Evolutionary conservation across 2,797 vertebrate genomes (phyloP), one percentile per base, ranked within the genome.

Genomic region (Hephaestus fuliginosus): DNA sequence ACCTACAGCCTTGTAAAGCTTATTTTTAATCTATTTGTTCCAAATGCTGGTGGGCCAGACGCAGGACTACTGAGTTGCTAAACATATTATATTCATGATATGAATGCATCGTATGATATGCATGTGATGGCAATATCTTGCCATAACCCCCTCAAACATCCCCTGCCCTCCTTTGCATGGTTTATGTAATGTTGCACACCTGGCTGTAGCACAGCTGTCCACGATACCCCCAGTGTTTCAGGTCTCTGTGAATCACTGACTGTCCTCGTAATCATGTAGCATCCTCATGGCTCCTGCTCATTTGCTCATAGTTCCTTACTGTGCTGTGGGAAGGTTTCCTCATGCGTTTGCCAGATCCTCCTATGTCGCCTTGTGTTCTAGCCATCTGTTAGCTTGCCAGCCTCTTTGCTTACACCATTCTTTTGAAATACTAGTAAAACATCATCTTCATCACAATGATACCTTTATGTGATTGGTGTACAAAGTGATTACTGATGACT

Each of bases 371-470:
- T 62, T 18, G 33, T 56, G 43, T 46, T 62, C 20, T 2, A 28
- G 39, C 72, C 78, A 75, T 81, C 74, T 81, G 80, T 62, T 67
- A 25, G 14, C 56, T 36, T 33, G 22, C 41, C 48, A 15, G 48
- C n/a, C 15, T 48, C 15, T 69, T 25, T 76, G 36, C 43, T 70
- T 28, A 70, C 7, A 7, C 1, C 8, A 30, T 56, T 43, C 51
- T 49, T 70, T 17, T 36, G 28, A 39, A 60, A 51, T 39, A 25
- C 46, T 62, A 61, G 41, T 28, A 7, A 49, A 71, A 51, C 7
- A 33, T 48, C 28, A 51, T 63, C 20, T 51, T n/a, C 20, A 52
- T 46, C 18, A 14, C 57, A 65, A 57, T 13, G 9, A 48, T 14
- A 30, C 10, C 33, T 12, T 57, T 51, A n/a, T 17, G 53, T 18